Conservation (phyloP, 1,140 invertebrate genomes). For the Linepithema humile region DNA sequence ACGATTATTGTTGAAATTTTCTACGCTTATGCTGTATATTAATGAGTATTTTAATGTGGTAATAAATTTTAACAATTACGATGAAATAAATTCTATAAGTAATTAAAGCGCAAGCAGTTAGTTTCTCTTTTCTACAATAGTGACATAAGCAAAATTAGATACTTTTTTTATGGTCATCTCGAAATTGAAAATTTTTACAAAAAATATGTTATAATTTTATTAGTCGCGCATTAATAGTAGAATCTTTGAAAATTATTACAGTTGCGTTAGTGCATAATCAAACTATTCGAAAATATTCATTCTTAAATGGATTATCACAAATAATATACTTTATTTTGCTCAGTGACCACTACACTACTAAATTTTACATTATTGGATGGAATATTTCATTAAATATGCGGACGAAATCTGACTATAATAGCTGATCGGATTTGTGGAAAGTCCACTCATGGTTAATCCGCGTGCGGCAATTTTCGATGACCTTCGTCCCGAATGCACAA, state of each 20-base stretch:
- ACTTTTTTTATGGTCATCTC: neutral
- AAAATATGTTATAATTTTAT: neutral
- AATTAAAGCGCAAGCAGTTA: neutral
- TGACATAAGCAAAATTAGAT: neutral
- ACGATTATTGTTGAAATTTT: neutral
- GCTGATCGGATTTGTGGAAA: constrained; percentile 29
- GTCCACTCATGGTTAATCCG: constrained; percentile 28
- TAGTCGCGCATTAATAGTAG: too few species aligned
- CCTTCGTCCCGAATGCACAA: constrained; percentile 20
- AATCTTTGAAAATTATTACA: neutral
- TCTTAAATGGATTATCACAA: neutral
- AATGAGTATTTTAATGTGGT: neutral
- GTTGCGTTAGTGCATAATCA: neutral
- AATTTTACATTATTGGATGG: neutral
- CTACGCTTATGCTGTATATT: neutral
- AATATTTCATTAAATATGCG: neutral
- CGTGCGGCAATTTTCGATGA: neutral
- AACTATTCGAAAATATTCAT: neutral
- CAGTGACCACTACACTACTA: neutral
- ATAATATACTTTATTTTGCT: neutral
- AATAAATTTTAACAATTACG: neutral
- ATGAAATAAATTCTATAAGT: neutral
- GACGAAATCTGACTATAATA: neutral
- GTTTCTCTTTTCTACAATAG: neutral
- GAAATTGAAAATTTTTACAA: neutral